phyloP scores from a whole-genome alignment of 2,797 vertebrate species.

The Heterohyrax brucei region DNA sequence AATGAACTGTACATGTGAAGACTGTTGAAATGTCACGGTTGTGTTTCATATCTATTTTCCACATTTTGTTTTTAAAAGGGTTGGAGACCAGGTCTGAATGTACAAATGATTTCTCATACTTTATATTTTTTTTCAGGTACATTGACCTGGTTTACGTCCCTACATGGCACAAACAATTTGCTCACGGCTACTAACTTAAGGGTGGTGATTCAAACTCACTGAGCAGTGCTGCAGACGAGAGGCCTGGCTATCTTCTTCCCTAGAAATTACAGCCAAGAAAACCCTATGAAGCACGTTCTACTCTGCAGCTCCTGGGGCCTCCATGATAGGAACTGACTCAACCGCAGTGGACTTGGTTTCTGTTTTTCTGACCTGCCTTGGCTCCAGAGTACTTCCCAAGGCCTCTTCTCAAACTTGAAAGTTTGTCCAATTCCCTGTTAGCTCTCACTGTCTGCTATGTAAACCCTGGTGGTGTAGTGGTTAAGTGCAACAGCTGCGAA shows the following conservation, averaged over 20 bases:
- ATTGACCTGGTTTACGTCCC: neutral
- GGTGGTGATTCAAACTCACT: neutral
- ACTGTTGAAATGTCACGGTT: too few relatives aligned
- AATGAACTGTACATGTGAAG: too few relatives aligned
- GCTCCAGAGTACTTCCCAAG: neutral
- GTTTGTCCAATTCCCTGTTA: neutral
- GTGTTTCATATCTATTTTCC: too few relatives aligned
- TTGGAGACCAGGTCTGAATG: neutral
- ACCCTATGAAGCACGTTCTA: neutral
- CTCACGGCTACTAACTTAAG: neutral
- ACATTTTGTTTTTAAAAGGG: too few relatives aligned
- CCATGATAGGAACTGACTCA: neutral
- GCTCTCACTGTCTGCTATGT: neutral
- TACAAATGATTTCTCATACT: neutral
- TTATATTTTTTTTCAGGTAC: neutral
- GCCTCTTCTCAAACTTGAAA: neutral
- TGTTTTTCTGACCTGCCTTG: too few relatives aligned
- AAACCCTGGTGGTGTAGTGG: neutral
- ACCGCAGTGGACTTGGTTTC: neutral
- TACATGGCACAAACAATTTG: neutral
- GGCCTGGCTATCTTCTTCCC: neutral
- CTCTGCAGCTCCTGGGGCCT: too few relatives aligned
- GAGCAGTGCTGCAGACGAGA: neutral
- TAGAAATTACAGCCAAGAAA: neutral
- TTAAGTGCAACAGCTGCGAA: too few relatives aligned